Percentiles rank a stretch among this genome's conserved stretches.
These are phyloP conservation scores for Enteromius argenteus DNA, from an alignment of 2,797 vertebrate species.

Conservation along the genomic window DNA sequence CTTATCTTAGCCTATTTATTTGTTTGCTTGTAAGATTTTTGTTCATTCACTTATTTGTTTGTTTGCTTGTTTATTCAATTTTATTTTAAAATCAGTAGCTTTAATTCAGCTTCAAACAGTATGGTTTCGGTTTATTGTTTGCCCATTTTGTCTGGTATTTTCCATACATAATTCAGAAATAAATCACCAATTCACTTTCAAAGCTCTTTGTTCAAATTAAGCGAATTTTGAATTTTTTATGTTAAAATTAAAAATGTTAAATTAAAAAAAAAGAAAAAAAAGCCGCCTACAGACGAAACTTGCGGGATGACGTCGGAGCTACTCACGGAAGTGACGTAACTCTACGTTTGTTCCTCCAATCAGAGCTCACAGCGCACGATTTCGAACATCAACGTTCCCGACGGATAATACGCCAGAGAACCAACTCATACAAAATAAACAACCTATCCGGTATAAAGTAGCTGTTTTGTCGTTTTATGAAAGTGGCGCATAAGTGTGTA, in stretches of 20 bases:
- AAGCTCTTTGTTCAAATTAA: neutral
- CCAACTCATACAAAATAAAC: neutral
- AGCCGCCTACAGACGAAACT: neutral
- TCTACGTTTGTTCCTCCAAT: neutral
- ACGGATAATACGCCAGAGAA: too few species aligned
- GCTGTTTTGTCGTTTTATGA: too few species aligned
- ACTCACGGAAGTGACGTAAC: neutral
- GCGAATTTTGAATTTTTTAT: neutral
- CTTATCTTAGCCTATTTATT: neutral
- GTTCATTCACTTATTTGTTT: neutral
- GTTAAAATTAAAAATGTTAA: neutral
- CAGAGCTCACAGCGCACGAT: conserved; percentile 28
- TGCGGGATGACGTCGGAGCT: neutral
- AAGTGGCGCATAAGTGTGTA: too few species aligned
- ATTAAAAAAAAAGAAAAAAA: too few species aligned
- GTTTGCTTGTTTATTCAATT: neutral
- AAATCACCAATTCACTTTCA: neutral
- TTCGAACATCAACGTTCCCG: conserved; percentile 1
- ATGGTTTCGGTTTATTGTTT: neutral
- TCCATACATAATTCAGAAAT: neutral
- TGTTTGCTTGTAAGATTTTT: neutral
- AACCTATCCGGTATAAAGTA: neutral
- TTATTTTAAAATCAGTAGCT: neutral
- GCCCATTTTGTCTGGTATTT: neutral
- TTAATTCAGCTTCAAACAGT: neutral